Base-by-base conservation (phyloP, 2,888 invertebrate genomes). In the Icerya purchasi region DNA sequence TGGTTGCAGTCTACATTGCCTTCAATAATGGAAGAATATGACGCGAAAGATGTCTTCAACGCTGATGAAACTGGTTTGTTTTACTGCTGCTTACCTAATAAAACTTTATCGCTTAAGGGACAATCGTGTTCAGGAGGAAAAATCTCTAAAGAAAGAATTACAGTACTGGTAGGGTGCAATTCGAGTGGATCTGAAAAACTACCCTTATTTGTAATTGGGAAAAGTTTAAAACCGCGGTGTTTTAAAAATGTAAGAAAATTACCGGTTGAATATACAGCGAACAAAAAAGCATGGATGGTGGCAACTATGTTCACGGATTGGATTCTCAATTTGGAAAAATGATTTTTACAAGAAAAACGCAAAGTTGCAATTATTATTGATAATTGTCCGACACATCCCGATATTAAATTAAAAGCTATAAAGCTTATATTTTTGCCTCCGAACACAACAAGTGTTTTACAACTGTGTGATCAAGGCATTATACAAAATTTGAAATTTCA, bases 81-180 rank as follows among this genome's bases (percentile, higher is more conserved):
- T 63, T 67, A 61, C 58, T 66, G 66, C 61, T 62, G 63, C 60
- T 57, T 65, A 10, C 66, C 67, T 5, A 65, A 69, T 61, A 66
- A 66, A 65, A 67, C 66, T 1, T 56, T 67, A 14, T 62, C 62
- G 23, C 66, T 67, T 54, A 66, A 66, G 65, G 61, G 65, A 20
- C 66, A 68, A 61, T 56, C 68, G 60, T 70, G 69, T 60, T 63
- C 61, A 20, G 68, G 68, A 21, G 69, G 70, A 53, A 70, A 70
- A 65, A 61, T 68, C 57, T 69, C 68, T 53, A 70, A 69, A 63
- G 66, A 62, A n/a, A 23, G 61, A 24, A 21, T 62, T 14, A 62
- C 58, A 19, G 54, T 62, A 23, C 53, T 61, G 36, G n/a, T 62
- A 51, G 67, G 59, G 24, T 56, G 50, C 25, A 61, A 61, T 52